These are phyloP conservation scores for Pedetes capensis DNA, from an alignment of 2,113 vertebrate genomes.

Conservation along the genomic window DNA sequence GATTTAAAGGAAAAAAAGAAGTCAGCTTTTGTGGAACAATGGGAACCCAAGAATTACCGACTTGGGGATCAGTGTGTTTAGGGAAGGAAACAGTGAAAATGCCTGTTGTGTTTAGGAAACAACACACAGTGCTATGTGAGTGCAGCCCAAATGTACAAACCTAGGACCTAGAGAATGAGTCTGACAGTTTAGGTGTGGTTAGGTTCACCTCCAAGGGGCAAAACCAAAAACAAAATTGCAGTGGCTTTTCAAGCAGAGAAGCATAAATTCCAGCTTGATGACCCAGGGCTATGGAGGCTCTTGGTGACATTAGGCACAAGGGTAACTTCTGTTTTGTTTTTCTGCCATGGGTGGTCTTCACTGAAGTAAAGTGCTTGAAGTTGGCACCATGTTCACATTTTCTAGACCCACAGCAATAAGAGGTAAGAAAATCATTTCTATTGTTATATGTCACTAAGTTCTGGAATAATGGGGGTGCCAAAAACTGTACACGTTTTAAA, in stretches of 20 bases:
- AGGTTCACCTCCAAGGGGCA: neutral
- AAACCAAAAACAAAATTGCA: neutral
- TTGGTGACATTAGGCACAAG: neutral
- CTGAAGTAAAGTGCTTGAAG: too few species aligned
- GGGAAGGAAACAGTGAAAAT: neutral
- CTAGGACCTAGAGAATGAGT: neutral
- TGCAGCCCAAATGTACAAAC: neutral
- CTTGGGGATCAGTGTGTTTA: neutral
- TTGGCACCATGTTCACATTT: neutral
- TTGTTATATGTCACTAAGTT: neutral
- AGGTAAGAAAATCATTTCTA: neutral
- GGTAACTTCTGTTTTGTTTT: neutral
- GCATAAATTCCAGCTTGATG: neutral
- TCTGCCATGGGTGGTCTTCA: neutral
- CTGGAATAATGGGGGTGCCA: too few species aligned
- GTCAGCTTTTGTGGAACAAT: neutral
- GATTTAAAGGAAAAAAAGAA: neutral
- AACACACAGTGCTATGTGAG: accelerated
- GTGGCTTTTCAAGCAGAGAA: neutral
- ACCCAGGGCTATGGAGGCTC: too few species aligned
- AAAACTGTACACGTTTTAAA: too few species aligned
- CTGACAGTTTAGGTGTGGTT: neutral
- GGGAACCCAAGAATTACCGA: neutral
- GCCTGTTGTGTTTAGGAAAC: neutral
- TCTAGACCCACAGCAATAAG: neutral